Percentiles rank a stretch among this genome's conserved stretches.
Conservation (phyloP, 2,888 invertebrate species). For the Sesia bembeciformis region DNA sequence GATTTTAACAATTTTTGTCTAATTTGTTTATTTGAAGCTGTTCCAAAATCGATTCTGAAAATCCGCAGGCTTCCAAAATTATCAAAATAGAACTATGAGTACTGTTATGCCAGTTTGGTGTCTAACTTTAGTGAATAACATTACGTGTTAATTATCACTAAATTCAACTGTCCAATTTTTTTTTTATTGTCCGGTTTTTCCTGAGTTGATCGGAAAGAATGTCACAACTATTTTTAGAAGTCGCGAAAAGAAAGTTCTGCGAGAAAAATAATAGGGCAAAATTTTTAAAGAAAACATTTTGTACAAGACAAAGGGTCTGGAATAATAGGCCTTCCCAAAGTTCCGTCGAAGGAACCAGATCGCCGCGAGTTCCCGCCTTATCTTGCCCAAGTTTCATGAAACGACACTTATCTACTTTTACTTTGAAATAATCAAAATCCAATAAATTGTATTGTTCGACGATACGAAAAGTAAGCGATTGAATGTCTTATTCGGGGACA, state of each 20-base stretch:
- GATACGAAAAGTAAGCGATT: neutral
- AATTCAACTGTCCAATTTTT: no score
- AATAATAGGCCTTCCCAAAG: conserved; percentile 46
- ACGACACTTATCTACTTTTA: conserved; percentile 52
- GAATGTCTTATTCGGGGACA: neutral
- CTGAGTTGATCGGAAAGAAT: conserved; percentile 11
- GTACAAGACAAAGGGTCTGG: conserved; percentile 47
- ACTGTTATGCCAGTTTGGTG: no score
- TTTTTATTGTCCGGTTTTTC: no score
- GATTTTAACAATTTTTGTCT: no score
- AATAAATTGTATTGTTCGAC: conserved; percentile 10
- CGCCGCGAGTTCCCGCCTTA: conserved; percentile 39
- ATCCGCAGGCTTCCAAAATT: no score
- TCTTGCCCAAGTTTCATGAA: conserved; percentile 40
- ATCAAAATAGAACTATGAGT: no score
- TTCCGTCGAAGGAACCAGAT: conserved; percentile 34
- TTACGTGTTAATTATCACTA: no score
- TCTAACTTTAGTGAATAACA: no score
- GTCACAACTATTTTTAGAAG: conserved; percentile 32
- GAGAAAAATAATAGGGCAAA: conserved; percentile 44
- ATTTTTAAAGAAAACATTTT: conserved; percentile 41
- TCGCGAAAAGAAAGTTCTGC: conserved; percentile 30
- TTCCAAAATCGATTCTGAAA: no score
- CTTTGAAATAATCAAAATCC: conserved; percentile 41
- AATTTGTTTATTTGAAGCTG: no score